Base-by-base conservation (phyloP, 2,797 vertebrate species). In the Enteromius paludinosus region DNA sequence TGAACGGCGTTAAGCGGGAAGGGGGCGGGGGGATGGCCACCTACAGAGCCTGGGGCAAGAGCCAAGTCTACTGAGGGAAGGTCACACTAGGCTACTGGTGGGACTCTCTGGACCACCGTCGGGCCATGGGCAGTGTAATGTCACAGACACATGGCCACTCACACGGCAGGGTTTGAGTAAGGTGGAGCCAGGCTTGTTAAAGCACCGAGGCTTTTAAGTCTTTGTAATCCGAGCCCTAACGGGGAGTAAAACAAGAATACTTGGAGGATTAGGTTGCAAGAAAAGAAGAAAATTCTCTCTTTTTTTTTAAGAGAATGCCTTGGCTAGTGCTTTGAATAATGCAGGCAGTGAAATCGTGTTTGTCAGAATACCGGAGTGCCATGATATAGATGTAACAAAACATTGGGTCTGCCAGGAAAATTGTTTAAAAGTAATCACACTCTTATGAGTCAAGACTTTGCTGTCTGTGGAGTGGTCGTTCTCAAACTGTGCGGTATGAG, bases 21-120 rank as follows among this genome's bases (percentile, higher is more conserved):
- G 70, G 72, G 71, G 81, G 84, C 45, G 70, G 76, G 72, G 81
- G 84, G 82, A 77, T 8, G 84, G 61, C 86, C 89, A 89, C 87
- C 85, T 82, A 83, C 83, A 65, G 71, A 84, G 86, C 61, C 30
- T 30, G 59, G 66, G 64, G 88, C 73, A 83, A 52, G 41, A 83
- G 84, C 83, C 83, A 87, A 80, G 59, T 77, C 78, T 77, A 28
- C 66, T 20, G 78, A 81, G 71, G 59, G 45, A 62, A 85, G 62
- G 75, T 68, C 52, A 86, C 59, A 41, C 61, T 69, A 87, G 76
- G 66, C 30, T 20, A 61, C 45, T 59, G 64, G 49, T 61, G 59
- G 70, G 28, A 28, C 59, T 30, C 72, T 15, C n/a, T 54, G 72
- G 69, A 84, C 78, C 77, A 83, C 71, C 77, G 28, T n/a, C 35